These are phyloP conservation scores for Pseudoatta argentina DNA, from an alignment of 1,140 invertebrate genomes.

Conservation along the genomic window DNA sequence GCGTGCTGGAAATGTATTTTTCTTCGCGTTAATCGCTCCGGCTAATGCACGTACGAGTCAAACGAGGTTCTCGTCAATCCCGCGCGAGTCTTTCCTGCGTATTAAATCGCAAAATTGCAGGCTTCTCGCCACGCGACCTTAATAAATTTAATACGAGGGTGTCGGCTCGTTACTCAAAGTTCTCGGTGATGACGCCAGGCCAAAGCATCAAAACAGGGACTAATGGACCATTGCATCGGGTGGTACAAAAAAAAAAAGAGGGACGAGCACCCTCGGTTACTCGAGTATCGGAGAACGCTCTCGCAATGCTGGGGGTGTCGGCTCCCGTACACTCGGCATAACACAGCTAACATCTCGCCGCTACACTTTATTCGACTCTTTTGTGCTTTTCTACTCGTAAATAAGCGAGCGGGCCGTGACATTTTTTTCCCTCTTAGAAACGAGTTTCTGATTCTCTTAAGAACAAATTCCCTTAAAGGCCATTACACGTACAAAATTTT, in stretches of 20 bases:
- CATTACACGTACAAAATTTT: no score
- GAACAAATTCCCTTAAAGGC: no score
- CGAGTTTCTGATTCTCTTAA: neutral
- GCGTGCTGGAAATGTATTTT: slow-evolving; percentile 16
- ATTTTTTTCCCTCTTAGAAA: neutral
- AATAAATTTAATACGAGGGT: slow-evolving; percentile 54
- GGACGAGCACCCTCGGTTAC: slow-evolving; percentile 2
- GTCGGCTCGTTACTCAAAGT: slow-evolving; percentile 58
- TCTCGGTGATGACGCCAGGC: slow-evolving; percentile 22
- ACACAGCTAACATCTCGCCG: neutral
- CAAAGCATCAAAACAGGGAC: slow-evolving; percentile 54
- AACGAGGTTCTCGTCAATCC: slow-evolving; percentile 15
- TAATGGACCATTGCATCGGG: slow-evolving; percentile 65
- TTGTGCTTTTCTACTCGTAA: slow-evolving; percentile 9
- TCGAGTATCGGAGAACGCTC: slow-evolving; percentile 33
- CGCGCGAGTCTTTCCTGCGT: slow-evolving; percentile 26
- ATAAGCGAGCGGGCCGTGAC: slow-evolving; percentile 17
- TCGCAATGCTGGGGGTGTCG: slow-evolving; percentile 18
- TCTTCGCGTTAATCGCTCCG: slow-evolving; percentile 1
- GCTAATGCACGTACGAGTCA: slow-evolving; percentile 27
- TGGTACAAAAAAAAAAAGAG: slow-evolving; percentile 36
- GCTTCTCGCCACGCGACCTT: slow-evolving; percentile 51
- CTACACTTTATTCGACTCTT: slow-evolving; percentile 15
- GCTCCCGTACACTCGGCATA: slow-evolving; percentile 42
- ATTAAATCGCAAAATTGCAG: slow-evolving; percentile 57